These are phyloP conservation scores for Exocentrus adspersus DNA, from an alignment of 2,888 invertebrate genomes.

Conservation along the genomic window DNA sequence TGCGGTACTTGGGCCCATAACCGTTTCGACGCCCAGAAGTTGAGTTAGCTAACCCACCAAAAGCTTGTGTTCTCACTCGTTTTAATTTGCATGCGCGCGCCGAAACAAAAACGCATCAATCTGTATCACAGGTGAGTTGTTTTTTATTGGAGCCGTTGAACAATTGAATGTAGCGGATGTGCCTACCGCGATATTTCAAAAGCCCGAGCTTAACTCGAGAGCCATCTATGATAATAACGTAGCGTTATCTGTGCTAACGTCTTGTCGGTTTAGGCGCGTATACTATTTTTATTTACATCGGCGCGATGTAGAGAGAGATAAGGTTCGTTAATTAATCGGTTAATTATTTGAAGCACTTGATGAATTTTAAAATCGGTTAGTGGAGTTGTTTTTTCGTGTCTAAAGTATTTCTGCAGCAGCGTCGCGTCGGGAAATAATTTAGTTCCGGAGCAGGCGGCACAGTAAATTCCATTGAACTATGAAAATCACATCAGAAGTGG, in stretches of 20 bases:
- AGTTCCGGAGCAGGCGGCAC: not conserved
- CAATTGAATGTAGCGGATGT: slow-evolving; percentile 47
- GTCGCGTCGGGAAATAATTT: not conserved
- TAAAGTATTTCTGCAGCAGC: too few species aligned
- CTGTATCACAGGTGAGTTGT: slow-evolving; percentile 42
- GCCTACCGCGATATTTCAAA: slow-evolving; percentile 43
- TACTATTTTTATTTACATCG: slow-evolving; percentile 28
- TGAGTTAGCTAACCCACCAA: too few species aligned
- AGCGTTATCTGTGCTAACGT: slow-evolving; percentile 26
- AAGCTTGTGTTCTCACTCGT: slow-evolving; percentile 29
- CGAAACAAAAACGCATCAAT: slow-evolving; percentile 47
- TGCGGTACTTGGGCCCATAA: too few species aligned
- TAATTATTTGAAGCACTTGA: slow-evolving; percentile 18
- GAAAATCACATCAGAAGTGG: slow-evolving; percentile 30
- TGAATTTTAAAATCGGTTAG: too few species aligned
- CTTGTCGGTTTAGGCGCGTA: slow-evolving; percentile 26
- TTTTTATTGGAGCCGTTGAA: slow-evolving; percentile 45
- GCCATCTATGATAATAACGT: slow-evolving; percentile 45
- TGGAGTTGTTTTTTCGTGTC: too few species aligned
- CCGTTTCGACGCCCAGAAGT: too few species aligned
- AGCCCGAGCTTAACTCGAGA: slow-evolving; percentile 42
- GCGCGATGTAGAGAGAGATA: slow-evolving; percentile 11
- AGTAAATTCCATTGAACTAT: slow-evolving; percentile 8
- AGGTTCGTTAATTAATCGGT: slow-evolving; percentile 15
- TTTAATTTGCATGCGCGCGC: slow-evolving; percentile 33